These are phyloP conservation scores for Acipenser transmontanus DNA, from an alignment of 2,797 vertebrate genomes.

Conservation along the genomic window DNA sequence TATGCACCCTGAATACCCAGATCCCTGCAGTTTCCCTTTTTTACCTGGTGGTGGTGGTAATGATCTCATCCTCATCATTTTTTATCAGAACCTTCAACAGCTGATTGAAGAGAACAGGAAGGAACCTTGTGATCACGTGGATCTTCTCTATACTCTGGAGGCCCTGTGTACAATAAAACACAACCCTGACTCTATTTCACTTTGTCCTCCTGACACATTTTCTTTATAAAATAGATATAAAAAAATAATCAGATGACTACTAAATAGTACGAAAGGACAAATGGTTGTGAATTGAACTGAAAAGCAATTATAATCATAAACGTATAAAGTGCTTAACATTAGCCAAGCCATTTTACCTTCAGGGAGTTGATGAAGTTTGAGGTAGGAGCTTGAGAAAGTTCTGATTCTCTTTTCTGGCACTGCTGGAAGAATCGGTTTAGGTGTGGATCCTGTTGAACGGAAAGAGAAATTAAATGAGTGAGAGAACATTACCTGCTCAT, in stretches of 20 bases:
- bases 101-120: constrained; percentile 92
- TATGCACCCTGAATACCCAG: background rate
- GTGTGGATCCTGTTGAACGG: constrained; percentile 76
- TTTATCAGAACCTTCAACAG: constrained; percentile 89
- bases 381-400: constrained; percentile 82
- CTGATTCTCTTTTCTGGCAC: constrained; percentile 90
- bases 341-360: constrained; percentile 66
- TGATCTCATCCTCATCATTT: constrained; percentile 81
- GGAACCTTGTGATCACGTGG: constrained; percentile 84
- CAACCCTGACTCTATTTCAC: background rate
- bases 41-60: constrained; percentile 82
- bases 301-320: background rate
- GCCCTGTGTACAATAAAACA: constrained; percentile 56
- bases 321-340: too few species aligned
- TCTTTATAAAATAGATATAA: too few species aligned
- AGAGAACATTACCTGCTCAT: background rate
- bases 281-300: too few species aligned
- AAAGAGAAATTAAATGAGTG: constrained; percentile 6
- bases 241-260: too few species aligned
- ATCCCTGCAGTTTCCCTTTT: constrained; percentile 22
- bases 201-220: too few species aligned
- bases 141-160: constrained; percentile 91
- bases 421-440: constrained; percentile 91
- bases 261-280: too few species aligned
- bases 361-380: constrained; percentile 81